Percentiles rank a stretch among this genome's conserved stretches.
Evolutionary conservation across 2,888 invertebrate genomes (phyloP).

Genomic region (Apoderus coryli): DNA sequence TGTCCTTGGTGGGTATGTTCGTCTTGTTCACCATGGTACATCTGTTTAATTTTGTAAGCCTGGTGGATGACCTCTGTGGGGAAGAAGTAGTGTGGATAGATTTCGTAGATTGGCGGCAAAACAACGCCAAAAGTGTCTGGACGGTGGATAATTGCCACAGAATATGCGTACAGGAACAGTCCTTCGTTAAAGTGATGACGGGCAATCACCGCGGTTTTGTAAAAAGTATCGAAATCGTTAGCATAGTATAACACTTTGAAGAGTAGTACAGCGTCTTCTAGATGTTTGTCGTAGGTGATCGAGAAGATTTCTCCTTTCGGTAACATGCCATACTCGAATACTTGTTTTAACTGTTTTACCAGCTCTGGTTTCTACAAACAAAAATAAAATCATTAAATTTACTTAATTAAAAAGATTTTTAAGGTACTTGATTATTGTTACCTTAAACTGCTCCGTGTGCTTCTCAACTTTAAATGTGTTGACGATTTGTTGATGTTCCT

Average conservation of each 20-base stretch:
- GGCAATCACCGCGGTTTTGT: constrained; percentile 51
- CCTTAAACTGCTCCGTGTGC: constrained; percentile 36
- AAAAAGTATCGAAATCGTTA: constrained; percentile 55
- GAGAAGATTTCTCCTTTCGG: constrained; percentile 48
- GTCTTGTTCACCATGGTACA: constrained; percentile 27
- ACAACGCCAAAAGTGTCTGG: constrained; percentile 47
- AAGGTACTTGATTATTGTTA: no score
- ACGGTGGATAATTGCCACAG: constrained; percentile 46
- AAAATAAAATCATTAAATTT: constrained; percentile 7
- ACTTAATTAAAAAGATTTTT: no score
- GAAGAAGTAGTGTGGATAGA: constrained; percentile 57
- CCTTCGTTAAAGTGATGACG: constrained; percentile 54
- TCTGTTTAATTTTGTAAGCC: constrained; percentile 46
- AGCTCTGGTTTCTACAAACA: constrained; percentile 38
- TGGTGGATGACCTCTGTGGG: constrained; percentile 51
- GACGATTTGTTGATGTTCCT: constrained; percentile 41
- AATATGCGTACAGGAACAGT: constrained; percentile 50
- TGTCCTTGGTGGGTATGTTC: constrained; percentile 11
- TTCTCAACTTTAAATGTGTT: constrained; percentile 42
- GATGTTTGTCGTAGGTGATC: constrained; percentile 42
- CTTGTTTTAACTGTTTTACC: constrained; percentile 40
- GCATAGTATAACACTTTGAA: constrained; percentile 54
- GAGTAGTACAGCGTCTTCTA: constrained; percentile 46
- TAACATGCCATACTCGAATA: constrained; percentile 39
- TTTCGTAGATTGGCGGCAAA: constrained; percentile 56